A percentile compares a stretch with the other conserved stretches of the same genome.
Conservation (phyloP, 1,140 invertebrate species). For the Calliphora vicina region DNA sequence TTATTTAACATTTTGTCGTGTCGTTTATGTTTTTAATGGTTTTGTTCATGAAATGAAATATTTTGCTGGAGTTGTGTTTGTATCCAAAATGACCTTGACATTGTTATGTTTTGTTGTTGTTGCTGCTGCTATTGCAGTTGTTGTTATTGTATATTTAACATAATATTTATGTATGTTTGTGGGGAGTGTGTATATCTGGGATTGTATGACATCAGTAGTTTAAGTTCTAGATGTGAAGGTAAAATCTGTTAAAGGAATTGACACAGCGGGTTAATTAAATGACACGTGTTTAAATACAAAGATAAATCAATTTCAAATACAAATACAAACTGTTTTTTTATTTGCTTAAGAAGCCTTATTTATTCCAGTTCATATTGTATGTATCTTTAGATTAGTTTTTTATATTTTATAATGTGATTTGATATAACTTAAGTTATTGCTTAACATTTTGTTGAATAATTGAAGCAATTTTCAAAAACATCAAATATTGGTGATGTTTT, state of each 20-base stretch:
- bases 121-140: background rate
- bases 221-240: background rate
- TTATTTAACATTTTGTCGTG: background rate
- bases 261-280: background rate
- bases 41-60: constrained; percentile 8
- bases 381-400: too few species aligned
- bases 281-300: background rate
- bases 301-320: background rate
- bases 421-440: too few species aligned
- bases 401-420: too few species aligned
- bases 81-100: constrained; percentile 9
- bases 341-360: background rate
- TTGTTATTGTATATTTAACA: background rate
- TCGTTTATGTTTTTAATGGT: constrained; percentile 1
- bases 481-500: too few species aligned
- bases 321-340: background rate
- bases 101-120: background rate
- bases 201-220: background rate
- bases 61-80: background rate
- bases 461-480: too few species aligned
- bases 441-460: too few species aligned
- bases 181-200: too few species aligned
- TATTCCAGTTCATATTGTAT: too few species aligned
- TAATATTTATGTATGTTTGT: too few species aligned
- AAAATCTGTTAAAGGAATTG: background rate